These are phyloP conservation scores for Drosophila kurseongensis DNA, from an alignment of 1,140 invertebrate species.

Conservation along the genomic window DNA sequence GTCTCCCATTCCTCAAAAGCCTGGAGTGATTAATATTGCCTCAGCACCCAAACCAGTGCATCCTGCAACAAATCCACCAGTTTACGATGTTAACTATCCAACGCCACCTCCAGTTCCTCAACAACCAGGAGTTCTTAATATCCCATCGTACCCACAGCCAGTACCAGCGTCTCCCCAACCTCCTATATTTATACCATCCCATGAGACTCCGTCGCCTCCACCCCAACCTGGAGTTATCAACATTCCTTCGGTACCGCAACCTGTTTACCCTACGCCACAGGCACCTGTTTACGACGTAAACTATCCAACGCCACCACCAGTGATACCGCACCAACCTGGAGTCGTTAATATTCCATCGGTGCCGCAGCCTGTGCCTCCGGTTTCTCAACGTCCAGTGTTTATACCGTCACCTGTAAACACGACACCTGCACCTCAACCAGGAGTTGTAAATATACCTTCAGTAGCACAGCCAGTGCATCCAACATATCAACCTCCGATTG, in stretches of 20 bases:
- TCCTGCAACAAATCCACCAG: slow-evolving; percentile 89
- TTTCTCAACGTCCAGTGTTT: slow-evolving; percentile 77
- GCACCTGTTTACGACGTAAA: slow-evolving; percentile 53
- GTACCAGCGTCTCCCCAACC: slow-evolving; percentile 17
- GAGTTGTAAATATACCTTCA: slow-evolving; percentile 52
- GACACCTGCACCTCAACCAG: slow-evolving; percentile 31
- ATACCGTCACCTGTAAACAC: slow-evolving; percentile 86
- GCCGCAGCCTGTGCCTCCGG: slow-evolving; percentile 68
- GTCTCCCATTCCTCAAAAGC: slow-evolving; percentile 9
- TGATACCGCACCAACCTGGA: slow-evolving; percentile 15
- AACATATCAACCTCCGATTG: slow-evolving; percentile 89
- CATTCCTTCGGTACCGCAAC: slow-evolving; percentile 34
- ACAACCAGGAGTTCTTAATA: slow-evolving; percentile 43
- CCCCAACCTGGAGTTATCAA: slow-evolving; percentile 88
- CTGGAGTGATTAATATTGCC: slow-evolving; percentile 87
- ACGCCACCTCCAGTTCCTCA: slow-evolving; percentile 1
- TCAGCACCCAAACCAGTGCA: slow-evolving; percentile 35
- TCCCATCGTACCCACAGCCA: slow-evolving; percentile 43
- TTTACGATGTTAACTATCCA: slow-evolving; percentile 86
- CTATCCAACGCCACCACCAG: slow-evolving; percentile 81
- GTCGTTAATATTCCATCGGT: slow-evolving; percentile 50
- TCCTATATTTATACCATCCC: slow-evolving; percentile 8
- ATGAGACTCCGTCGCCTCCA: background rate
- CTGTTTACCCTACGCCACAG: slow-evolving; percentile 14
- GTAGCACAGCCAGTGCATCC: slow-evolving; percentile 82